Evolutionary conservation across 1,140 invertebrate species (phyloP), one percentile per base, ranked within the genome.

Genomic region (Pseudomyrmex cubaensis): DNA sequence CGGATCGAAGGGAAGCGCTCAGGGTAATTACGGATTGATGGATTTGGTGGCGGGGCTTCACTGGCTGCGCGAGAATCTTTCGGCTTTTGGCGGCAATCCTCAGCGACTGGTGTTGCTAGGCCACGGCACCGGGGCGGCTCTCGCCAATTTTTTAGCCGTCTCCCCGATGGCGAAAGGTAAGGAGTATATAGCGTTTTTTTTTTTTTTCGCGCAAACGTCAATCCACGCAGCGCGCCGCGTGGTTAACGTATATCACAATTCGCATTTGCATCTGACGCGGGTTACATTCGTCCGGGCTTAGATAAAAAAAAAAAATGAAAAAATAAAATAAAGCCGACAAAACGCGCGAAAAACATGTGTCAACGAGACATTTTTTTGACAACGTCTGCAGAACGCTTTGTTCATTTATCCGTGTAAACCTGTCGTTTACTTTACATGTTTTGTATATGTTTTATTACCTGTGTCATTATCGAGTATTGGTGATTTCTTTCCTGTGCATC

Each of bases 1-100:
- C 84, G 97, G 97, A 90, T 96, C 97, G 86, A 97, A 97, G 94
- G 96, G 96, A 87, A 96, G 97, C 93, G 96, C 97, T 88, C 97
- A 98, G 93, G 98, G 98, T 89, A 99, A 99, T 95, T 99, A 98
- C 90, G 98, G 98, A 8, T 95, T 99, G 88, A 98, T 99, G 97
- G 98, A 99, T 95, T 95, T 99, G 75, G 97, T 98, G 62, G 98
- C 98, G n/a, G 98, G 97, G 2, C 95, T 98, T 46, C 98, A 98
- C 91, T 98, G 98, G 98, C 95, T 99, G 44, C 96, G 97, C 78
- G 97, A 99, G 92, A 99, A 99, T 94, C 95, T 98, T 20, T 97
- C 96, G 8, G 97, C 97, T 48, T 99, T 99, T 92, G 98, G 98
- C 35, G 98, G 97, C 10, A 97, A 99, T 95, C 97, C 98, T 0